phyloP scores from a whole-genome alignment of 2,797 vertebrate genomes.

The Aplochiton taeniatus region DNA sequence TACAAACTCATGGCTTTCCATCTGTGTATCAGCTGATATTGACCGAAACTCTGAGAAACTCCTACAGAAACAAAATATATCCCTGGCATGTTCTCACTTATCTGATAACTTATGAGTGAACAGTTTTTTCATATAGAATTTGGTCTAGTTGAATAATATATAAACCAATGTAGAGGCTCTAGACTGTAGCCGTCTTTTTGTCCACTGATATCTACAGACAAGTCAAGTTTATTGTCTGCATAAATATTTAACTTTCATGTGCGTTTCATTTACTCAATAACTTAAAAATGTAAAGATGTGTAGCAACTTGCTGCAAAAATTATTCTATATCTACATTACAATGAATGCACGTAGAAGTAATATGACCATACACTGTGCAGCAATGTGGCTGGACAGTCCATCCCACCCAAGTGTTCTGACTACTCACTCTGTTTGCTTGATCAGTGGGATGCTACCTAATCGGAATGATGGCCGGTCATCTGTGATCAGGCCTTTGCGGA shows the following conservation, averaged over 20 bases:
- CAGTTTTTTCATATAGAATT: constrained; percentile 2
- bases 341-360: constrained; percentile 10
- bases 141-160: constrained; percentile 19
- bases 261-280: too few species aligned
- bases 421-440: constrained; percentile 90
- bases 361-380: constrained; percentile 3
- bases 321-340: neutral
- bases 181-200: neutral
- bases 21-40: constrained; percentile 37
- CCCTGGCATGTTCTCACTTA: constrained; percentile 33
- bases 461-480: constrained; percentile 86
- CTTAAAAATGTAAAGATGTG: too few species aligned
- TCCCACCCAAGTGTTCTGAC: constrained; percentile 2
- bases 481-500: constrained; percentile 80
- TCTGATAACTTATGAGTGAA: neutral
- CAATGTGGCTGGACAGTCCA: neutral
- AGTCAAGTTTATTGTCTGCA: neutral
- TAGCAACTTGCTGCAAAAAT: too few species aligned
- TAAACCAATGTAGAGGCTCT: constrained; percentile 8
- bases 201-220: constrained; percentile 2
- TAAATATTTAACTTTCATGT: too few species aligned
- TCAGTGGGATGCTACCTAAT: constrained; percentile 85
- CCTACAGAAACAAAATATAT: constrained; percentile 36
- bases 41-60: constrained; percentile 54
- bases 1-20: constrained; percentile 21